Base-by-base conservation (phyloP, 2,888 invertebrate genomes). In the Orchesella flavescens region DNA sequence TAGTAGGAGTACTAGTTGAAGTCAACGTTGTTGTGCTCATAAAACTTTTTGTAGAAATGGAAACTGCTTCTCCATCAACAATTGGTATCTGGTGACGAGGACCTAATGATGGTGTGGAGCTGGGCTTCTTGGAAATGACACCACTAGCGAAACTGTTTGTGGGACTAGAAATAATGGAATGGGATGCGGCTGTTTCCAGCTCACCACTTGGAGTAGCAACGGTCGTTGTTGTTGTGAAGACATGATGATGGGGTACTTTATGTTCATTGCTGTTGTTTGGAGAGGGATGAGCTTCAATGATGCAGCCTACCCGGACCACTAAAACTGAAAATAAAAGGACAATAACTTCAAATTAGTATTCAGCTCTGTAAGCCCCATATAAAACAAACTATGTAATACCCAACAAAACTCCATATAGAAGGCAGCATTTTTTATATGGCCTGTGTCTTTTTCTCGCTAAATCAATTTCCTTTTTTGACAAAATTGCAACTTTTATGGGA, bases 251-350 rank as follows among this genome's bases (percentile, higher is more conserved):
- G 49, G 72, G 55, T 65, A 73, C 44, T 59, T 74, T 71, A 43
- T 79, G 53, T 43, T 34, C 71, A 71, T 61, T 66, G 21, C 53
- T 81, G 59, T 73, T 68, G 49, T 59, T 81, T 34, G 80, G 74
- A 34, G 86, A 85, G 17, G 87, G 86, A 55, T 84, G 84, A 1
- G 86, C 88, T 77, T 87, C 88, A 12, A 88, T 88, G n/a, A 88
- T 86, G 65, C 88, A 87, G 12, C 87, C 86, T n/a, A 88, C 88
- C 34, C 87, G 87, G 53, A 87, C 88, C 17, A 88, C 85, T 65
- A 88, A 76, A 63, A 87, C 88, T 87, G 82, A 21, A 85, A 87
- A 59, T 21, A 80, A 75, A n/a, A 46, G 59, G 34, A 34, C 34
- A 34, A 34, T 34, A 34, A 34, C 34, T 34, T 34, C 34, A 34